These are phyloP conservation scores for Noctua fimbriata DNA, from an alignment of 2,888 invertebrate genomes.

Conservation along the genomic window DNA sequence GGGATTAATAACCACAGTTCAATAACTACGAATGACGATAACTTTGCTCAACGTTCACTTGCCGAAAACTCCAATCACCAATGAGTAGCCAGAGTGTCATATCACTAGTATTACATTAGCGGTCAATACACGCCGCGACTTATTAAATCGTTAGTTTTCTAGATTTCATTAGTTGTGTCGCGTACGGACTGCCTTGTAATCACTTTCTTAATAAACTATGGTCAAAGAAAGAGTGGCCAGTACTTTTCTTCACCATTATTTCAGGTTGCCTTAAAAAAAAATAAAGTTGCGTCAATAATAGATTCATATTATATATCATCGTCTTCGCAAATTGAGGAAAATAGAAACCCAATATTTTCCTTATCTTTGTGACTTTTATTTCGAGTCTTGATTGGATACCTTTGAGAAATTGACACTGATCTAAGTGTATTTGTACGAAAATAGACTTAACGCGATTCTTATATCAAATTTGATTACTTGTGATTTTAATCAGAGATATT, in stretches of 20 bases:
- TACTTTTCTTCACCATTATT: neutral
- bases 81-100: too few relatives aligned
- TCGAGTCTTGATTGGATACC: conserved; percentile 30
- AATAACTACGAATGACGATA: too few relatives aligned
- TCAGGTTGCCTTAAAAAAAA: neutral
- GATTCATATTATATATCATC: conserved; percentile 16
- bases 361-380: conserved; percentile 24
- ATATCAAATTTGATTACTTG: conserved; percentile 26
- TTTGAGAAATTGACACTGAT: conserved; percentile 38
- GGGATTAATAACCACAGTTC: too few relatives aligned
- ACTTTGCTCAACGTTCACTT: neutral
- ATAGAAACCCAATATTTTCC: conserved; percentile 47
- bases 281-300: conserved; percentile 7
- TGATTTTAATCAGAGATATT: neutral
- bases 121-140: too few relatives aligned
- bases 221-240: neutral
- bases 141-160: too few relatives aligned
- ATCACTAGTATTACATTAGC: too few relatives aligned
- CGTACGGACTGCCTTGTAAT: too few relatives aligned
- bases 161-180: too few relatives aligned
- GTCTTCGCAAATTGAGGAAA: conserved; percentile 45
- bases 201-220: neutral
- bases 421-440: conserved; percentile 38
- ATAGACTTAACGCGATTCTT: conserved; percentile 14
- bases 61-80: too few relatives aligned